phyloP scores from a whole-genome alignment of 2,797 vertebrate genomes.

The Chiroxiphia lanceolata region DNA sequence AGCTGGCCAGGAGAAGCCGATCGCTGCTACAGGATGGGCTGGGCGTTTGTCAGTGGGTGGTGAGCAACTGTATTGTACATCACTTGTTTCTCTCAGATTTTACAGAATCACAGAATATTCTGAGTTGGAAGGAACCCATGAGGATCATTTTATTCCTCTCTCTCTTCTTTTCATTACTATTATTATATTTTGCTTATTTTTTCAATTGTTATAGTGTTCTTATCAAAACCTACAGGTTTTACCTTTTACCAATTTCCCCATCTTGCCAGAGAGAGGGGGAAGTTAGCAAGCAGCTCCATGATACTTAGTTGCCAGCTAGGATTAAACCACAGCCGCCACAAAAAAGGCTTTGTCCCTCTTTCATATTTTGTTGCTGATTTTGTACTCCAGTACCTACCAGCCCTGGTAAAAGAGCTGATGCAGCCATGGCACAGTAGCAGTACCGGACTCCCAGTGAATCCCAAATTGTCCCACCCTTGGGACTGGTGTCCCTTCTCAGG shows the following conservation, averaged over 20 bases:
- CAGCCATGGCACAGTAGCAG: neutral
- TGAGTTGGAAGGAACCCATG: neutral
- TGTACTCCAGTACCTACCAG: neutral
- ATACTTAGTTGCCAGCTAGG: neutral
- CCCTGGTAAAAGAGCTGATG: neutral
- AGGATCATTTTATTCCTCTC: neutral
- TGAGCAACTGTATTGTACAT: neutral
- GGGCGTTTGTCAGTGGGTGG: rapidly evolving
- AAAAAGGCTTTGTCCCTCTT: neutral
- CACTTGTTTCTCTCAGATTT: neutral
- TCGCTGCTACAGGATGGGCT: neutral
- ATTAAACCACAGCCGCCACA: neutral
- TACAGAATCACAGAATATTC: neutral
- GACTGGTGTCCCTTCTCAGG: neutral
- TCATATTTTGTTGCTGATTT: neutral
- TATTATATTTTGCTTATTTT: neutral
- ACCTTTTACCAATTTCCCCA: neutral
- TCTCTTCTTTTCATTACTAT: no score
- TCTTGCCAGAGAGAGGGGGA: neutral
- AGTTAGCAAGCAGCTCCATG: neutral
- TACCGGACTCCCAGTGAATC: neutral
- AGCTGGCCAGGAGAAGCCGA: neutral
- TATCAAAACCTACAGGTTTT: neutral
- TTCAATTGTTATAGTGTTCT: neutral
- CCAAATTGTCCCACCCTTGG: neutral